phyloP scores from a whole-genome alignment of 2,113 vertebrate species.

The Hystrix brachyura region DNA sequence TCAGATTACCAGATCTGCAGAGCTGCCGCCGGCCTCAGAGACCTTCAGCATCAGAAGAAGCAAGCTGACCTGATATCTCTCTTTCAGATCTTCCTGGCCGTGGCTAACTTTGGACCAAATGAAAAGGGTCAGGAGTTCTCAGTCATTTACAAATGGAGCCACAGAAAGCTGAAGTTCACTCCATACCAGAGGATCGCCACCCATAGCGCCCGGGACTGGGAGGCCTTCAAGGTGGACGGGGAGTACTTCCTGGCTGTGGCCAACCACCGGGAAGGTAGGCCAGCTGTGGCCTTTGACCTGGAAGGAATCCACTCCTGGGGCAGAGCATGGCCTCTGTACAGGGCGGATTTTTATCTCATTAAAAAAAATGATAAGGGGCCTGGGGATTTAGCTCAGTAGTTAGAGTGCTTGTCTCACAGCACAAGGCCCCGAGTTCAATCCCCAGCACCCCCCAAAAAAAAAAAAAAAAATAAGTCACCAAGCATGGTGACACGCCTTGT shows the following conservation, averaged over 20 bases:
- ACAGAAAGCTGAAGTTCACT: conserved; percentile 91
- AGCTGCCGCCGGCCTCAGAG: not conserved
- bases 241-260: conserved; percentile 96
- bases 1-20: fast-evolving
- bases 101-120: conserved; percentile 93
- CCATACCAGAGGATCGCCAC: conserved; percentile 93
- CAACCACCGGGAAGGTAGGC: conserved; percentile 96
- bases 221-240: conserved; percentile 93
- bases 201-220: conserved; percentile 96
- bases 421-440: too few species aligned
- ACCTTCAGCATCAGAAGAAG: fast-evolving
- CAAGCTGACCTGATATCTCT: not conserved
- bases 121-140: conserved; percentile 91
- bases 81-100: conserved; percentile 93
- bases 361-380: too few species aligned
- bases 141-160: conserved; percentile 97
- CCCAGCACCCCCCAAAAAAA: too few species aligned
- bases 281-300: fast-evolving
- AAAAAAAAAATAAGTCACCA: not conserved
- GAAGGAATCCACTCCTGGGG: not conserved
- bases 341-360: too few species aligned
- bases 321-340: fast-evolving
- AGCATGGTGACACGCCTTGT: not conserved
- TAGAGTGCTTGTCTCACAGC: too few species aligned
- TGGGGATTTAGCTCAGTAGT: not conserved